Base-by-base conservation (phyloP, 2,888 invertebrate species). In the Euspilapteryx auroguttella region DNA sequence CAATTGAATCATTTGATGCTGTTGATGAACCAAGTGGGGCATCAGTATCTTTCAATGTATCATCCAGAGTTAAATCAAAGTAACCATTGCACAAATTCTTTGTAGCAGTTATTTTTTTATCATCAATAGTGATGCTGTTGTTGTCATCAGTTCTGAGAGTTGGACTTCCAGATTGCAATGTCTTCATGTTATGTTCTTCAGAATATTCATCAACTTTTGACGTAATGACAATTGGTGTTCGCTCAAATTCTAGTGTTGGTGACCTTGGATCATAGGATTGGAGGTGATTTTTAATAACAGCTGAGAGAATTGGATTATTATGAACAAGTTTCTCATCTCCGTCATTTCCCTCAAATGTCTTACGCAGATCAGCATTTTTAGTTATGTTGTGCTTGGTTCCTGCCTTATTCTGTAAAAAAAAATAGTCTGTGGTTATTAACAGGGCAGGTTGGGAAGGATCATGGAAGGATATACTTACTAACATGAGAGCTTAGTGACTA, bases 231-330 rank as follows among this genome's bases (percentile, higher is more conserved):
- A 82, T 79, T 11, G 82, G 82, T n/a, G 82, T 82, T 30, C 81
- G 58, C 33, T 75, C 69, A 54, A 81, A 79, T 32, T 81, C 81
- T 32, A 68, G 62, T 25, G 80, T 69, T 13, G 82, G 81, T 2
- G 82, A 82, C 21, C 82, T 64, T 15, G 81, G 82, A 44, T 82
- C 76, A 42, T 71, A 75, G 7, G 66, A 68, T 32, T 71, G 68
- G 25, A 76, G 49, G 38, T 75, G 73, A 35, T 63, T 73, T 36
- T 65, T 73, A 34, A 77, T 71, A 25, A 76, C 66, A 29, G 75
- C 71, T 22, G 71, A 65, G 5, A 77, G 46, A 29, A 73, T 69
- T 2, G 77, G 76, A 42, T 73, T 75, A 32, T 73, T 68, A 25
- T 61, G 65, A 34, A 68, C 59, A 2, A 64, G 45, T 34, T 69